Evolutionary conservation across 2,113 vertebrate species (phyloP).

Genomic region (Aegithalos caudatus): DNA sequence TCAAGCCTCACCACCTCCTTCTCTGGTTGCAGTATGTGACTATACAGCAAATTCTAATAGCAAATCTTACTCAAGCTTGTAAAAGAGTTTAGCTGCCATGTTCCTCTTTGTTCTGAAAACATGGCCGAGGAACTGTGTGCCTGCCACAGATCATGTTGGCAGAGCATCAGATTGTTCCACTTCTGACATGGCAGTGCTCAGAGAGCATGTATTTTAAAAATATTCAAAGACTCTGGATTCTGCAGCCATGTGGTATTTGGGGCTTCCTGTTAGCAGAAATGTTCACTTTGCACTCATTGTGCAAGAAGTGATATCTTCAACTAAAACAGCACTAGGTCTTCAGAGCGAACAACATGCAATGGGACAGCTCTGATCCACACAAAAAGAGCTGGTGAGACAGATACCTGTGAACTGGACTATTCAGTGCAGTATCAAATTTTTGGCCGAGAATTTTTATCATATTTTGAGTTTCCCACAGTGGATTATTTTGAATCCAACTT

Average conservation of each 20-base stretch:
- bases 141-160: accelerated
- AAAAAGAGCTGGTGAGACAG: not conserved
- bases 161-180: not conserved
- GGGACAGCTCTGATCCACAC: not conserved
- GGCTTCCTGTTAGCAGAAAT: not conserved
- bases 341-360: not conserved
- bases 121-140: not conserved
- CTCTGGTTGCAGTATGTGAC: not conserved
- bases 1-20: not conserved
- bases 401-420: not conserved
- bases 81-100: not conserved
- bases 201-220: not conserved
- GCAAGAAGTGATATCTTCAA: not conserved
- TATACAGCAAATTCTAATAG: not conserved
- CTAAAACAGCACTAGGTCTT: not conserved
- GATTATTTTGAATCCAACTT: not conserved
- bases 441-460: not conserved
- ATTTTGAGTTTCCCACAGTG: not conserved
- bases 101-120: not conserved
- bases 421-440: not conserved
- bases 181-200: not conserved
- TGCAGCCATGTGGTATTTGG: not conserved
- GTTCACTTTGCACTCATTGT: not conserved
- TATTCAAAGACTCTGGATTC: not conserved
- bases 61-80: not conserved